Evolutionary conservation across 2,113 vertebrate species (phyloP), one percentile per base, ranked within the genome.

Genomic region (Oncorhynchus keta): DNA sequence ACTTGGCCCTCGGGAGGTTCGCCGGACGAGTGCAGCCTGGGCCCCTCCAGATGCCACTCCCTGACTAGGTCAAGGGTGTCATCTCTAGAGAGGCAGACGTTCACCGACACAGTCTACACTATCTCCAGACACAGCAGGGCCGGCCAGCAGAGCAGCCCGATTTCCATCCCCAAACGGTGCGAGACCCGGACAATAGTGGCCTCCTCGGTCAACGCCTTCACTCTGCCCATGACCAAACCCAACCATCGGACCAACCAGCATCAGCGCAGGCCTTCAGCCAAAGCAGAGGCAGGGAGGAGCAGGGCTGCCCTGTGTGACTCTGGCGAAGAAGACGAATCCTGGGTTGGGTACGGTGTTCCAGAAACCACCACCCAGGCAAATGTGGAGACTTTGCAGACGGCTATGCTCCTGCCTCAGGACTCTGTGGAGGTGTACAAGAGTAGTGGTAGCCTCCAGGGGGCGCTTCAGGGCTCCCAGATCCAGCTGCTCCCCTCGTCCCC

Each of bases 41-140:
- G 76, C 83, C 74, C 76, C 76, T 82, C 91, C 4, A 75, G 83
- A 49, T 69, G 76, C 0, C 81, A 78, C 48, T 93, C 81, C 84
- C 86, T 74, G 80, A 82, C 39, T 0, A 80, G 83, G 57, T 66
- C 71, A 26, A 68, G 84, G 0, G 77, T 81, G 0, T 89, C 86
- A 32, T 81, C 80, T 24, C 70, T 68, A 70, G 88, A 88, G 22
- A 88, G 89, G 0, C 89, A 89, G 77, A 90, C 88, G 77, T 87
- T 95, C 82, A 89, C 91, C 0, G 94, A 96, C 79, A 93, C 94
- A 0, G 95, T 96, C 76, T 96, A 95, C 86, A 96, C 95, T 85
- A 94, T 96, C 86, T 95, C 81, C 89, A 9, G 39, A 73, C 93
- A 39, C 11, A 87, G 76, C 51, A 69, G 51, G 62, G 65, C 74